phyloP scores from a whole-genome alignment of 2,113 vertebrate species.

The Dicerorhinus sumatrensis region DNA sequence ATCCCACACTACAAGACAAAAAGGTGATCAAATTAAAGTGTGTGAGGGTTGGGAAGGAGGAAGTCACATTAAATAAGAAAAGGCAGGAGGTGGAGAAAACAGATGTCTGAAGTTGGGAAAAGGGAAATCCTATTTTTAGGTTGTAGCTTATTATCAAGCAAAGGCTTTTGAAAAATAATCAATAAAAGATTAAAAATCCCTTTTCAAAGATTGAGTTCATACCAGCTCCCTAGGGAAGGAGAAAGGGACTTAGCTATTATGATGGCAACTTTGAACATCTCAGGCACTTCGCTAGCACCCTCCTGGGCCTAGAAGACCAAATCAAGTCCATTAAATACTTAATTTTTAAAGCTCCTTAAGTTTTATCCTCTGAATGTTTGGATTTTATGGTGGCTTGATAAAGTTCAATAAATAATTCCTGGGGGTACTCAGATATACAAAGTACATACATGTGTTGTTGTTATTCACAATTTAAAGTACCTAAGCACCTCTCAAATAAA shows the following conservation, averaged over 20 bases:
- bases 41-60: neutral
- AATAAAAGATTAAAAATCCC: conserved; percentile 54
- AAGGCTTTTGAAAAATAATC: conserved; percentile 53
- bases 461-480: conserved; percentile 62
- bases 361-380: conserved; percentile 35
- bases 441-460: conserved; percentile 50
- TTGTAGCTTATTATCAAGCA: conserved; percentile 33
- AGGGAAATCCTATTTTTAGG: conserved; percentile 17
- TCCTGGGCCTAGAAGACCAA: conserved; percentile 67
- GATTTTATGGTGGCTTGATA: conserved; percentile 56
- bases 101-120: conserved; percentile 50
- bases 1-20: neutral
- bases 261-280: conserved; percentile 58
- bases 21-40: neutral
- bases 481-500: conserved; percentile 64
- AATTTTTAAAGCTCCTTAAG: conserved; percentile 57
- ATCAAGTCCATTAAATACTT: conserved; percentile 78
- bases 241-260: conserved; percentile 11
- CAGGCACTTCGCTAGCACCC: conserved; percentile 51
- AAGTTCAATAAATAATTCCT: conserved; percentile 64
- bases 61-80: neutral
- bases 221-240: neutral
- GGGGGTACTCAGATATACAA: conserved; percentile 40
- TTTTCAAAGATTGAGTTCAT: conserved; percentile 63
- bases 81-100: neutral